Percentiles rank a stretch among this genome's conserved stretches.
Evolutionary conservation across 1,140 invertebrate genomes (phyloP).

Genomic region (Cylas formicarius): DNA sequence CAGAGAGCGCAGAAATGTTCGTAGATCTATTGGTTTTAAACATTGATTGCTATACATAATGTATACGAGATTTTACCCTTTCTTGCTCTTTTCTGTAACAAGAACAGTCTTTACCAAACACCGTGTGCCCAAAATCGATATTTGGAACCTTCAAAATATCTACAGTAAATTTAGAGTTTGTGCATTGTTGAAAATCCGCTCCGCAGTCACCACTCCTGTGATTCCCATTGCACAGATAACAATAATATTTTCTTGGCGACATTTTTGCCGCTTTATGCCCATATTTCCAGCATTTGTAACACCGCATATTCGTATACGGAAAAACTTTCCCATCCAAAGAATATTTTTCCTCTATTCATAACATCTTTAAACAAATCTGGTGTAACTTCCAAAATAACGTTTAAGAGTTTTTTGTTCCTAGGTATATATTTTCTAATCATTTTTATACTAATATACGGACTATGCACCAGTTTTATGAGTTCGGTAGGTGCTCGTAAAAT

Average conservation of each 20-base stretch:
- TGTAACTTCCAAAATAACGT: constrained; percentile 3
- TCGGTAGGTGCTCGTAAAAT: too few species aligned
- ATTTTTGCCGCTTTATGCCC: constrained; percentile 4
- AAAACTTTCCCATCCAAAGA: constrained; percentile 5
- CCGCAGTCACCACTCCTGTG: too few species aligned
- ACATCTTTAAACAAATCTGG: constrained; percentile 1
- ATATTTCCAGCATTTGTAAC: constrained; percentile 13
- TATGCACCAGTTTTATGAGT: too few species aligned
- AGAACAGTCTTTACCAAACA: constrained; percentile 7
- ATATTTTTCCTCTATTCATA: not conserved
- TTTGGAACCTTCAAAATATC: too few species aligned
- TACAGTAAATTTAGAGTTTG: too few species aligned
- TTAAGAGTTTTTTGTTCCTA: not conserved
- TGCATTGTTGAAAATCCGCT: too few species aligned
- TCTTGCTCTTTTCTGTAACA: too few species aligned
- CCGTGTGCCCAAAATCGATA: constrained; percentile 2
- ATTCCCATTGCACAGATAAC: constrained; percentile 1
- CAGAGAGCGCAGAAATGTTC: too few species aligned
- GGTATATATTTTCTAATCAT: constrained; percentile 6
- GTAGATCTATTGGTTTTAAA: too few species aligned
- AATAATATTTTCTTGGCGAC: not conserved
- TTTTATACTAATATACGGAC: too few species aligned
- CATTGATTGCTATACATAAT: too few species aligned
- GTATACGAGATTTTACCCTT: too few species aligned
- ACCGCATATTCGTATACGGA: not conserved